Conservation (phyloP, 1,140 invertebrate species). For the Procambarus clarkii region DNA sequence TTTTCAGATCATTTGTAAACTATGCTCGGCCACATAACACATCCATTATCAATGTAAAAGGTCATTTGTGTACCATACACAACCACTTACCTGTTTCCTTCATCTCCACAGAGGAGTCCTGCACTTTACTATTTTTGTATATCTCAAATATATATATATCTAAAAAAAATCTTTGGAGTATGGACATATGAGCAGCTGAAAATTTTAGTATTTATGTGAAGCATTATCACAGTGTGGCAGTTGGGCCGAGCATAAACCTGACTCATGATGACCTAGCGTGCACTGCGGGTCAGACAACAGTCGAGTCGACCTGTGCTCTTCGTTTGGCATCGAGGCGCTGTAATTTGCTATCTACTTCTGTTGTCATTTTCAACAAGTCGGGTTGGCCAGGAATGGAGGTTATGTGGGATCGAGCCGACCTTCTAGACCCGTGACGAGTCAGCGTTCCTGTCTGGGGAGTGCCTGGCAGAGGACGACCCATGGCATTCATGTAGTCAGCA, state of each 20-base stretch:
- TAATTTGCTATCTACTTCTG: slow-evolving; percentile 68
- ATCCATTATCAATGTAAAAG: slow-evolving; percentile 10
- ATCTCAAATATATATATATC: neutral
- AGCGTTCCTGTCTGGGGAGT: slow-evolving; percentile 89
- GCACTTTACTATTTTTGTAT: too few relatives aligned
- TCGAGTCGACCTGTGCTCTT: slow-evolving; percentile 56
- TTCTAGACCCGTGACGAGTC: slow-evolving; percentile 83
- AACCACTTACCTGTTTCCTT: slow-evolving; percentile 10
- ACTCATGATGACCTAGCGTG: slow-evolving; percentile 63
- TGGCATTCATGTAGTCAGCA: slow-evolving; percentile 96
- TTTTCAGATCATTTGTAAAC: slow-evolving; percentile 10
- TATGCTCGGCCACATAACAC: slow-evolving; percentile 46
- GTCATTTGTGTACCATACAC: slow-evolving; percentile 23
- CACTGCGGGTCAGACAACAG: slow-evolving; percentile 63
- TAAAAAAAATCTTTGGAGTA: neutral
- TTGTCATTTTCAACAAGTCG: slow-evolving; percentile 70
- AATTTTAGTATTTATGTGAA: neutral
- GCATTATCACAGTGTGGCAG: slow-evolving; percentile 61
- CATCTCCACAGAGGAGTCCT: too few relatives aligned
- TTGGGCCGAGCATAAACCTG: slow-evolving; percentile 68
- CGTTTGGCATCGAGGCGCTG: slow-evolving; percentile 65
- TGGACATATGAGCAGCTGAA: neutral
- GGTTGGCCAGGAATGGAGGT: slow-evolving; percentile 62
- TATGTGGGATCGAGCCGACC: slow-evolving; percentile 53
- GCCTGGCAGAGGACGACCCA: slow-evolving; percentile 84